Base-by-base conservation (phyloP, 2,113 vertebrate species). In the Ameiurus melas region DNA sequence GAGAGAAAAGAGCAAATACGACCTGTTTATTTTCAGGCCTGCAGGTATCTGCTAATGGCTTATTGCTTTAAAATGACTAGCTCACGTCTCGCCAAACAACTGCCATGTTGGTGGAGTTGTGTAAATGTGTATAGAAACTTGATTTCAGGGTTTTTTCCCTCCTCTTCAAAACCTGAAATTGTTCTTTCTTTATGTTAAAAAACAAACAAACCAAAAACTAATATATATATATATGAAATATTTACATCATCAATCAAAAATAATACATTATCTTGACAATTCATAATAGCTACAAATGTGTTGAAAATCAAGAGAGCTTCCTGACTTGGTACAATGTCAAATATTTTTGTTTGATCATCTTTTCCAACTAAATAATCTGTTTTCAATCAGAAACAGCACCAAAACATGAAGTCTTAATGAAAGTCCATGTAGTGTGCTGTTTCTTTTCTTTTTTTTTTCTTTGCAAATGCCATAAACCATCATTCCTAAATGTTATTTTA, bases 41-140 rank as follows among this genome's bases (percentile, higher is more conserved):
- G 90, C 92, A 95, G 94, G 95, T 95, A 93, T 91, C 92, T 68
- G 87, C 90, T 92, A 90, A 89, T 87, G 91, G 92, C 91, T 92
- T 94, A 92, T 93, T 93, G 92, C 75, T 92, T 94, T 93, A 94
- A 92, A 91, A 93, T 89, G 92, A 94, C 93, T 92, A 90, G 91
- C 92, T 93, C 89, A 87, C 89, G 91, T 90, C 92, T 92, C 92
- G 92, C 92, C 93, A 91, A 90, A 90, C 92, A 92, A 94, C 93
- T 92, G 93, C 89, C 90, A 91, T 91, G 51, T 82, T 51, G 73
- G 84, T 60, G 81, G 78, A 85, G 2, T 36, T 27, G 73, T 80
- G 58, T 77, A 83, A 79, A 47, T 36, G 75, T 53, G 82, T 87
- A 55, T 88, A 80, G 47, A 14, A 30, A 39, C 36, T 39, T n/a